Base-by-base conservation (phyloP, 2,797 vertebrate species). In the Cyprinella venusta region DNA sequence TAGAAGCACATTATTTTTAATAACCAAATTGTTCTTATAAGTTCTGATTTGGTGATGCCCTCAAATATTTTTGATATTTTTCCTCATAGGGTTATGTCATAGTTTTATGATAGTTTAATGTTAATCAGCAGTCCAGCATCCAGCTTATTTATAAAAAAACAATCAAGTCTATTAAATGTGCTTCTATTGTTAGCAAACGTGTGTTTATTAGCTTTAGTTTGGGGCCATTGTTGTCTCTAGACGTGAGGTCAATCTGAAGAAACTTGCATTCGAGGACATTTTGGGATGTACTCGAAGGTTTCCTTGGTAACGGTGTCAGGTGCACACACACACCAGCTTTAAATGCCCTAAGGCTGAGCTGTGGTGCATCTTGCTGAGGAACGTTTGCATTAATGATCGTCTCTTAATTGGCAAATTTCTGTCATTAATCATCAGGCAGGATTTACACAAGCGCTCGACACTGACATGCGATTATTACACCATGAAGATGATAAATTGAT, bases 371-470 rank as follows among this genome's bases (percentile, higher is more conserved):
- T 74, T 21, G 50, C 8, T 38, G 21, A n/a, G 13, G 30, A 56
- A 24, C 7, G 52, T 56, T 24, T 24, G 72, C 33, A 56, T 75
- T 56, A 75, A 75, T 56, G 19, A 75, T n/a, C 0, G 12, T 56
- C 48, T 74, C 30, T 56, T 56, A 75, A 75, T 56, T 75, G 71
- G 30, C 50, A 38, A 38, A 21, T 75, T 56, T 56, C 50, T n/a
- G 50, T 75, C 71, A 75, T 75, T 75, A 75, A 75, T 75, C 71
- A 38, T 75, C 50, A 5, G 33, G 3, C 48, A 21, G 71, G 6
- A 12, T 71, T 33, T 19, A 19, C 9, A 26, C 9, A 48, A 2
- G 16, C 45, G 3, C 16, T 33, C 16, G 8, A 18, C 24, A 19
- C 13, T 6, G 2, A 3, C 59, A 30, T 77, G 24, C 0, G 5